Percentiles rank a stretch among this genome's conserved stretches.
Evolutionary conservation across 1,140 invertebrate species (phyloP).

Genomic region (Reticulitermes speratus): DNA sequence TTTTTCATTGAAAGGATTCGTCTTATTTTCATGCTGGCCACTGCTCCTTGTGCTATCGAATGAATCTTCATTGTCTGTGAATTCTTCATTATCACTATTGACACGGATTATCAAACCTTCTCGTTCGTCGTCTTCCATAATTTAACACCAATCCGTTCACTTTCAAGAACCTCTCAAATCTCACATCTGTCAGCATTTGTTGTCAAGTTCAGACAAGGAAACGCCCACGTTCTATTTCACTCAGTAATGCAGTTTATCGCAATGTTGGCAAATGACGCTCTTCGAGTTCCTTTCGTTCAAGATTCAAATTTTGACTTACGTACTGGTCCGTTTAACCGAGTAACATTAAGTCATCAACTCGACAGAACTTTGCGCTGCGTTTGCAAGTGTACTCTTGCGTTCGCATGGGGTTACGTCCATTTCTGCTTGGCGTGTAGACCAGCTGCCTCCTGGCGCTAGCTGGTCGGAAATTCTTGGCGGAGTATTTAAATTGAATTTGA

Average conservation of each 20-base stretch:
- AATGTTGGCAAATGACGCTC: background rate
- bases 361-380: no score
- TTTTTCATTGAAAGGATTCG: slow-evolving; percentile 26
- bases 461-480: no score
- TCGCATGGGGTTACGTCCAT: no score
- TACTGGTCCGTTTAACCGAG: no score
- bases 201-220: background rate
- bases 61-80: slow-evolving; percentile 31
- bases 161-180: background rate
- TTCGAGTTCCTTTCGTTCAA: background rate
- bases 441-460: no score
- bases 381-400: no score
- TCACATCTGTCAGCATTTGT: background rate
- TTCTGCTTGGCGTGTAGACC: no score
- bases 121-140: slow-evolving; percentile 31
- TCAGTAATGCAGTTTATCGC: background rate
- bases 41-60: background rate
- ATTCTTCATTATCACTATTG: slow-evolving; percentile 30
- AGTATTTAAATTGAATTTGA: no score
- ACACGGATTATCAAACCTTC: slow-evolving; percentile 31
- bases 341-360: no score
- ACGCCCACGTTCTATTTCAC: background rate
- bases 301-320: no score
- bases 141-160: background rate
- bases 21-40: slow-evolving; percentile 15